Conservation (phyloP, 2,888 invertebrate genomes). For the Himalopsyche tibetana region DNA sequence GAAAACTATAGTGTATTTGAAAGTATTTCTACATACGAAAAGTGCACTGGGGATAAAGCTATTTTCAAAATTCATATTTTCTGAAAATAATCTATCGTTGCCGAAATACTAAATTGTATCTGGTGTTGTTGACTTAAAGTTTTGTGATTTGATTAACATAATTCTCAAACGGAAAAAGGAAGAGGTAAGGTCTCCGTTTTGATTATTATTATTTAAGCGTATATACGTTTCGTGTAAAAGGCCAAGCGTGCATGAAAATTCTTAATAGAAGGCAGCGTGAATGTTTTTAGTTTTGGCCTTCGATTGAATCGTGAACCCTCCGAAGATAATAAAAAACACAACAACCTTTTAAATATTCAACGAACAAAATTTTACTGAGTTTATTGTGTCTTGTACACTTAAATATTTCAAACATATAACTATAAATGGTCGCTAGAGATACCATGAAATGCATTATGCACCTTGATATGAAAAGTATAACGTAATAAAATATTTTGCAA, state of each 20-base stretch:
- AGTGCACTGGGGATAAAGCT: not conserved
- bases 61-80: not conserved
- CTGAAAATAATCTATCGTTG: not conserved
- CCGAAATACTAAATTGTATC: not conserved
- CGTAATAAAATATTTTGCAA: not conserved
- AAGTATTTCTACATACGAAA: not conserved
- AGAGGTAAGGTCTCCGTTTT: conserved; percentile 26
- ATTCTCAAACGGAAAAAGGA: conserved; percentile 14
- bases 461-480: not conserved
- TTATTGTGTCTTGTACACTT: too few relatives aligned
- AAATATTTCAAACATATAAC: too few relatives aligned
- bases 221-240: conserved; percentile 22
- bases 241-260: conserved; percentile 17
- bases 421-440: too few relatives aligned
- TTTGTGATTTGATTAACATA: conserved; percentile 8
- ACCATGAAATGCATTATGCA: not conserved
- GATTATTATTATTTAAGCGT: conserved; percentile 26
- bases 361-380: too few relatives aligned
- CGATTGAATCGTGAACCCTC: conserved; percentile 14
- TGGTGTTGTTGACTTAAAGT: conserved; percentile 26
- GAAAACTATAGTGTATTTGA: conserved; percentile 35
- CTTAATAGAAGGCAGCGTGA: not conserved
- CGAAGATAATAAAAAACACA: not conserved
- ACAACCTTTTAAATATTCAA: too few relatives aligned
- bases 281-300: conserved; percentile 27